Conservation (phyloP, 2,888 invertebrate species). For the Brachypalpus laphriformis region DNA sequence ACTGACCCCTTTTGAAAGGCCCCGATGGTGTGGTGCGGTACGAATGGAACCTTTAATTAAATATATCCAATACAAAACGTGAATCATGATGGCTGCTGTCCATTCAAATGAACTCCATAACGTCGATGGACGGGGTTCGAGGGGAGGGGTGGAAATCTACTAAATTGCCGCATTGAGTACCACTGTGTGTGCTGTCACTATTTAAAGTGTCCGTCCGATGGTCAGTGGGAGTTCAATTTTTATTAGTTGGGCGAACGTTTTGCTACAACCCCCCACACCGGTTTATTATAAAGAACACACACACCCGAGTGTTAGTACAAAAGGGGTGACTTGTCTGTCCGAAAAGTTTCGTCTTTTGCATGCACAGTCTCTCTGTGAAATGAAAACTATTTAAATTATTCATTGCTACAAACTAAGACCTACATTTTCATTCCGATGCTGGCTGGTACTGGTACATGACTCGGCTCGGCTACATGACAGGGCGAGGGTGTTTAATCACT, state of each 20-base stretch:
- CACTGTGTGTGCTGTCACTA: conserved; percentile 56
- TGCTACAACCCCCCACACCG: conserved; percentile 1
- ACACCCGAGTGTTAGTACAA: neutral
- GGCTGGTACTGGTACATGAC: conserved; percentile 12
- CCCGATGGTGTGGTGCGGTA: conserved; percentile 31
- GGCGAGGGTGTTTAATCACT: neutral
- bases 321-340: conserved; percentile 48
- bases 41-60: conserved; percentile 72
- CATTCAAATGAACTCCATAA: conserved; percentile 69
- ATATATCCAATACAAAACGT: conserved; percentile 74
- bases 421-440: conserved; percentile 14
- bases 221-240: conserved; percentile 70
- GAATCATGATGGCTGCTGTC: conserved; percentile 72
- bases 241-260: conserved; percentile 65
- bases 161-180: conserved; percentile 70
- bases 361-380: conserved; percentile 28
- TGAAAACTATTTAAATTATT: conserved; percentile 63
- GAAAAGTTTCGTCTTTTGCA: conserved; percentile 55
- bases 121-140: conserved; percentile 27
- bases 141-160: conserved; percentile 41
- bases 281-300: conserved; percentile 24
- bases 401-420: conserved; percentile 50
- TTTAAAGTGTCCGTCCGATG: conserved; percentile 64
- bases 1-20: conserved; percentile 47
- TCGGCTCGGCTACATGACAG: neutral